Evolutionary conservation across 2,888 invertebrate species (phyloP).

Genomic region (Spodoptera picta): DNA sequence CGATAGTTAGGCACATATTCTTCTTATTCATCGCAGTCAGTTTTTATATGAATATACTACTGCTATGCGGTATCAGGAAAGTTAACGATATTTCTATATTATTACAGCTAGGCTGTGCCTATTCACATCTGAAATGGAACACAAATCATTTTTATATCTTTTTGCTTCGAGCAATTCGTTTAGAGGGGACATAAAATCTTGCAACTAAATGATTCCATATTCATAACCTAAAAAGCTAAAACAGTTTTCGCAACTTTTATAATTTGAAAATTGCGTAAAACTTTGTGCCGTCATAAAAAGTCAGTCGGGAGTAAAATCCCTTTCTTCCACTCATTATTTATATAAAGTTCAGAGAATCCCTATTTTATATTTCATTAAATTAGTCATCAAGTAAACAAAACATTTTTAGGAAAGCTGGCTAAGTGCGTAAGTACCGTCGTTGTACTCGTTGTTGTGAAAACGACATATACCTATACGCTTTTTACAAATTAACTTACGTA

Average conservation of each 20-base stretch:
- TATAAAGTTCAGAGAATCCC: slow-evolving; percentile 52
- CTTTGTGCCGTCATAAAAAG: slow-evolving; percentile 63
- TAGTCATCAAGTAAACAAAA: slow-evolving; percentile 27
- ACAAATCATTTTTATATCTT: slow-evolving; percentile 58
- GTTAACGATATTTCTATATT: slow-evolving; percentile 34
- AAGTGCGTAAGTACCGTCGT: background rate
- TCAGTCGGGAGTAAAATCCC: slow-evolving; percentile 56
- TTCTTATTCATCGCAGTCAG: slow-evolving; percentile 16
- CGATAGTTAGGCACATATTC: slow-evolving; percentile 11
- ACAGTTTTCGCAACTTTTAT: slow-evolving; percentile 61
- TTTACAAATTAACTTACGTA: too few relatives aligned
- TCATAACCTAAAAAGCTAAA: slow-evolving; percentile 61
- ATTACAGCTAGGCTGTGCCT: slow-evolving; percentile 33
- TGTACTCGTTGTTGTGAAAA: too few relatives aligned
- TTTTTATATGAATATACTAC: slow-evolving; percentile 18
- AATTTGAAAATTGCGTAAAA: slow-evolving; percentile 63
- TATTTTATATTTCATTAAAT: slow-evolving; percentile 49
- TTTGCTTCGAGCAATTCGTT: slow-evolving; percentile 46
- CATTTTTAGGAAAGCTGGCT: slow-evolving; percentile 1
- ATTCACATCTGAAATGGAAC: slow-evolving; percentile 31
- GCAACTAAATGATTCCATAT: slow-evolving; percentile 63
- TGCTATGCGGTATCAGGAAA: slow-evolving; percentile 27
- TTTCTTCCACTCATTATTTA: slow-evolving; percentile 58
- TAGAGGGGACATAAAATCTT: slow-evolving; percentile 59
- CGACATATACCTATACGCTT: too few relatives aligned